Conservation (phyloP, 1,140 invertebrate genomes). For the Pseudomyrmex concolor region DNA sequence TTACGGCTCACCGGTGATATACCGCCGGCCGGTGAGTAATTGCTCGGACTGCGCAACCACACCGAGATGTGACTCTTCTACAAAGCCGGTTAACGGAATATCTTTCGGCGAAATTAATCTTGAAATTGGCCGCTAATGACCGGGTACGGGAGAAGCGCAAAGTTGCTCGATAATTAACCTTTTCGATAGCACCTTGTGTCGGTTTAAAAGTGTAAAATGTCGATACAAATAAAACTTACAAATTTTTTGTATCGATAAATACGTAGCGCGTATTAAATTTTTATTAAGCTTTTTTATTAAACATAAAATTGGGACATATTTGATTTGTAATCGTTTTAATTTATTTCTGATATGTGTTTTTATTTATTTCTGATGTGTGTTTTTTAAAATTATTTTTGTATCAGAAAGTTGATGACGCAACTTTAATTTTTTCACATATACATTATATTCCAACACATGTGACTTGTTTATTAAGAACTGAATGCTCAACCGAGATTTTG, state of each 20-base stretch:
- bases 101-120: constrained; percentile 43
- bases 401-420: background rate
- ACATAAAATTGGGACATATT: background rate
- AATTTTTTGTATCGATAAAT: background rate
- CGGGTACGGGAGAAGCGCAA: constrained; percentile 16
- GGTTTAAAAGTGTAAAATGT: background rate
- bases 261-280: background rate
- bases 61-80: background rate
- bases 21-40: constrained; percentile 48
- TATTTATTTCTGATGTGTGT: background rate
- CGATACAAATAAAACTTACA: too few relatives aligned
- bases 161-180: constrained; percentile 4
- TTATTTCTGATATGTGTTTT: background rate
- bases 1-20: constrained; percentile 52
- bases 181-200: background rate
- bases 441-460: background rate
- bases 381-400: background rate
- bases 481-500: constrained; percentile 1
- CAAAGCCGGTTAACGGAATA: constrained; percentile 22
- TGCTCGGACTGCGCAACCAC: constrained; percentile 19
- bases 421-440: constrained; percentile 6
- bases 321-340: background rate
- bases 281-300: background rate
- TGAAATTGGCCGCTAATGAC: constrained; percentile 4
- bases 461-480: too few relatives aligned